These are phyloP conservation scores for Stichodactyla helianthus DNA, from an alignment of 64 coral and sea anemone species.

Conservation along the genomic window DNA sequence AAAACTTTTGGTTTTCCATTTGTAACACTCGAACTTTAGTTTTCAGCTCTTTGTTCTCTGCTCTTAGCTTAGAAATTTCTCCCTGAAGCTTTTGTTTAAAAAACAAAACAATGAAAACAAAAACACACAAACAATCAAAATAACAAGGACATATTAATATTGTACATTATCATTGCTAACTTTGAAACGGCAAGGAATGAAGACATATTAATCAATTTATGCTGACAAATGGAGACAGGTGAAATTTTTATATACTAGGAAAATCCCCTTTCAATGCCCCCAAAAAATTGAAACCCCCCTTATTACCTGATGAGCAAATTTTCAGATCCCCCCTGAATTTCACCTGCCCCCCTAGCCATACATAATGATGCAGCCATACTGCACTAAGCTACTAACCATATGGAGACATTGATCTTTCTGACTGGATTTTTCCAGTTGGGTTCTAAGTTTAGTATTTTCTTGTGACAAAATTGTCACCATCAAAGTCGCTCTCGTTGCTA, in stretches of 20 bases:
- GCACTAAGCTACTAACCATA: not conserved
- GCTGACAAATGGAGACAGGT: no score
- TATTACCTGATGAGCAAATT: not conserved
- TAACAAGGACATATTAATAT: no score
- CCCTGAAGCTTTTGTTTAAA: not conserved
- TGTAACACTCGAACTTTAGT: not conserved
- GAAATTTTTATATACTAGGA: no score
- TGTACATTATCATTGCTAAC: no score
- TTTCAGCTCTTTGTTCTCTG: not conserved
- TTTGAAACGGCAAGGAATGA: no score
- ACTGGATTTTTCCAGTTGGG: not conserved
- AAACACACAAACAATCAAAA: no score
- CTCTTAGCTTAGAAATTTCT: not conserved
- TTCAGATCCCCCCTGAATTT: no score
- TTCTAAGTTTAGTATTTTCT: constrained; percentile 16
- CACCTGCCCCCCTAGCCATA: no score
- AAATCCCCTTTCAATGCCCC: no score
- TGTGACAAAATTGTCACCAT: constrained; percentile 19
- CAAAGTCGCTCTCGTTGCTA: constrained; percentile 20
- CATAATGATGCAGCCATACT: not conserved
- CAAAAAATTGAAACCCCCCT: no score
- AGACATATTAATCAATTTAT: no score
- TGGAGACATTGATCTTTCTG: not conserved
- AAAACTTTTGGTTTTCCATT: not conserved
- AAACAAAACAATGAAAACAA: not conserved